Conservation (phyloP, 2,888 invertebrate species). For the Leptogaster cylindrica region DNA sequence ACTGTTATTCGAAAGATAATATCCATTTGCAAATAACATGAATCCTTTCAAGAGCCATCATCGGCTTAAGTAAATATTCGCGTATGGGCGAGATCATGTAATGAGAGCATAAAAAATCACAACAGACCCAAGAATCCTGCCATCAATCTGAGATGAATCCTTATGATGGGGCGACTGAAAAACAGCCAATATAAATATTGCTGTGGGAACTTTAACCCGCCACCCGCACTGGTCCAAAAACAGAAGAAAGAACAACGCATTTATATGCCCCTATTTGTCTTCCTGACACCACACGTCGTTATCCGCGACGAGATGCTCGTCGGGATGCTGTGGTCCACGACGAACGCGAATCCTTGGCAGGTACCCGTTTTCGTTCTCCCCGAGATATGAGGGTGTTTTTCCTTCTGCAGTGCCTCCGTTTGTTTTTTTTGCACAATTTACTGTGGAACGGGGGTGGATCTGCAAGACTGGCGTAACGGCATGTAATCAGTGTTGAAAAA, state of each 20-base stretch:
- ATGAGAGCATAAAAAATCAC: constrained; percentile 27
- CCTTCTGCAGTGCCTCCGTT: too few species aligned
- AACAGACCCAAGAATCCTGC: constrained; percentile 27
- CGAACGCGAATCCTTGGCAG: too few species aligned
- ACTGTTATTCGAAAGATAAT: constrained; percentile 18
- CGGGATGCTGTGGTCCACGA: too few species aligned
- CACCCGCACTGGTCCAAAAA: not conserved
- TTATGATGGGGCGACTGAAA: constrained; percentile 44
- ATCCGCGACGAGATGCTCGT: too few species aligned
- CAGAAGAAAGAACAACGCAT: not conserved
- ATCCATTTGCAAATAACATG: constrained; percentile 2
- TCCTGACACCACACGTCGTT: constrained; percentile 33
- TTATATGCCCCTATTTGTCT: constrained; percentile 43
- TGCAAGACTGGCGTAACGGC: constrained; percentile 4
- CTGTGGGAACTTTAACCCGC: constrained; percentile 21
- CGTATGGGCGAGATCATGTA: constrained; percentile 11
- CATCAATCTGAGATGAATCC: constrained; percentile 46
- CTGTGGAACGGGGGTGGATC: constrained; percentile 19
- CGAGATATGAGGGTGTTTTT: not conserved
- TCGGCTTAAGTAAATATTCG: constrained; percentile 16
- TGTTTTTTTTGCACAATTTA: constrained; percentile 19
- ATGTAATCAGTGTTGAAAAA: constrained; percentile 22
- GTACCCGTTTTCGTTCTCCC: too few species aligned
- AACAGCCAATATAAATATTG: constrained; percentile 20
- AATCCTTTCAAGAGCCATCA: constrained; percentile 30